Conservation (phyloP, 2,113 vertebrate genomes). For the Sinocyclocheilus grahami region DNA sequence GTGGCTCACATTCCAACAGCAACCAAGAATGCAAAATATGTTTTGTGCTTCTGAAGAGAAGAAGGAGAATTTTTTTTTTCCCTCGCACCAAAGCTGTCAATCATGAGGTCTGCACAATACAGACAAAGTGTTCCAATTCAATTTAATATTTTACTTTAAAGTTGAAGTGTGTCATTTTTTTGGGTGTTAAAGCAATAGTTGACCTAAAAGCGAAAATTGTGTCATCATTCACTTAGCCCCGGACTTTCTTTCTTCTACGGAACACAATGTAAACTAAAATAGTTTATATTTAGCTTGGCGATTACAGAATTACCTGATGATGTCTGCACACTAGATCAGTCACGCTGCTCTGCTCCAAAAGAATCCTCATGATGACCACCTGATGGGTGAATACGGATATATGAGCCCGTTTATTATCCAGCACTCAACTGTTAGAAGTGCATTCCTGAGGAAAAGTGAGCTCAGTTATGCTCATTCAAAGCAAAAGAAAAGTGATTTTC, state of each 20-base stretch:
- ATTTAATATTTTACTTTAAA: neutral
- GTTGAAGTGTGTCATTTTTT: neutral
- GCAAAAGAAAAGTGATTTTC: slow-evolving; percentile 40
- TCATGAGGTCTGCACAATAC: neutral
- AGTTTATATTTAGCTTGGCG: neutral
- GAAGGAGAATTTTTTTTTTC: too few relatives aligned
- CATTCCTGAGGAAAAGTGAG: slow-evolving; percentile 46
- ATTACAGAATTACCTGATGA: slow-evolving; percentile 1
- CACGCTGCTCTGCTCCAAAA: neutral
- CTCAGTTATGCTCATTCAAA: slow-evolving; percentile 38
- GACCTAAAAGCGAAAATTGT: neutral
- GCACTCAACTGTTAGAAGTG: slow-evolving; percentile 40
- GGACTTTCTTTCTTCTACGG: neutral
- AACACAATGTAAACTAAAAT: neutral
- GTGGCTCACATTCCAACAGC: slow-evolving; percentile 7
- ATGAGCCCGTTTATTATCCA: slow-evolving; percentile 42
- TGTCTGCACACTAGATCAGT: slow-evolving; percentile 30
- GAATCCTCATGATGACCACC: slow-evolving; percentile 42
- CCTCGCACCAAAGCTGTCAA: neutral
- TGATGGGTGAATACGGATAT: slow-evolving; percentile 47
- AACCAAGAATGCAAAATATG: slow-evolving; percentile 9
- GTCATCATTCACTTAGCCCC: slow-evolving; percentile 6
- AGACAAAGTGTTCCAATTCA: neutral
- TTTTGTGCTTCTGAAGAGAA: neutral
- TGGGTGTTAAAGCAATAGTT: neutral